These are phyloP conservation scores for Choloepus hoffmanni DNA, from an alignment of 2,113 vertebrate species.

Conservation along the genomic window DNA sequence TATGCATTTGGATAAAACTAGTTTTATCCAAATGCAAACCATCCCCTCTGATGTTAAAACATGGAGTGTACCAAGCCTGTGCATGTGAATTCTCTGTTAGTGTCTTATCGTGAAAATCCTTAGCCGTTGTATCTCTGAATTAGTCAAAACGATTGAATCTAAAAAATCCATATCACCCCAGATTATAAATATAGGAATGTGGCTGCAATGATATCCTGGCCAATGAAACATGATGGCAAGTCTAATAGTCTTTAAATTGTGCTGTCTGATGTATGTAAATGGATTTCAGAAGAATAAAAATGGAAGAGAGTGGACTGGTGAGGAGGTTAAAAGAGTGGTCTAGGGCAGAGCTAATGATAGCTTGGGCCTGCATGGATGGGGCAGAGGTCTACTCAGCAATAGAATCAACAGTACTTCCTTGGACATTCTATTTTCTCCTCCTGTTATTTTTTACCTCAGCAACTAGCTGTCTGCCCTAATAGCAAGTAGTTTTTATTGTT, in stretches of 20 bases:
- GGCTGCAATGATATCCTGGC: too few species aligned
- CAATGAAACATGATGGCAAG: neutral
- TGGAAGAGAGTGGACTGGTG: neutral
- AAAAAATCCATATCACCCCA: neutral
- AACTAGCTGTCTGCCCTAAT: neutral
- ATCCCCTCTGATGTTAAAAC: neutral
- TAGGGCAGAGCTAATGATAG: neutral
- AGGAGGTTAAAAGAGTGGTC: neutral
- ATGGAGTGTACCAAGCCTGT: neutral
- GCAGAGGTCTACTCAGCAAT: neutral
- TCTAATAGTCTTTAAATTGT: neutral
- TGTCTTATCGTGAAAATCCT: neutral
- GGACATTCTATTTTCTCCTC: too few species aligned
- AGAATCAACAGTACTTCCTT: too few species aligned
- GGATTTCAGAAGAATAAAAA: neutral
- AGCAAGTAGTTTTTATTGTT: neutral
- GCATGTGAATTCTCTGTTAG: neutral
- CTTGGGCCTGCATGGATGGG: neutral
- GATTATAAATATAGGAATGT: neutral
- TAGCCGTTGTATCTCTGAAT: neutral
- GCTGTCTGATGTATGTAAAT: neutral
- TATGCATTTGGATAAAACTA: too few species aligned
- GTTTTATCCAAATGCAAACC: neutral
- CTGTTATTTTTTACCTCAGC: too few species aligned
- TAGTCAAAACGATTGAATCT: neutral